phyloP scores from a whole-genome alignment of 2,888 invertebrate genomes.

The Myopa tessellatipennis region DNA sequence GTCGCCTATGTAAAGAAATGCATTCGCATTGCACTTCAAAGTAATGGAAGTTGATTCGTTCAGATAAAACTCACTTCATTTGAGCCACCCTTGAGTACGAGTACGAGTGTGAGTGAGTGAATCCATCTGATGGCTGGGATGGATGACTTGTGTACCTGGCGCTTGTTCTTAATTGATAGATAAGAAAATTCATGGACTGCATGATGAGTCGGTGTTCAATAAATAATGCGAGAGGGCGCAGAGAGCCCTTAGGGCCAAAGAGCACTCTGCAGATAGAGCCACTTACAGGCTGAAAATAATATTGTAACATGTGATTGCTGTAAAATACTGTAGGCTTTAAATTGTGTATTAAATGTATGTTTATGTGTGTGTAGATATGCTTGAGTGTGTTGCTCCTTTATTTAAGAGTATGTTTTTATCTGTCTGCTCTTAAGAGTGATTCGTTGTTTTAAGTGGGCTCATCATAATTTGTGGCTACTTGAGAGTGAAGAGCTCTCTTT shows the following conservation, averaged over 20 bases:
- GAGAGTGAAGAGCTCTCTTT: neutral
- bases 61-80: neutral
- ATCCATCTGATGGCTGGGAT: neutral
- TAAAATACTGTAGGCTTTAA: too few species aligned
- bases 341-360: too few species aligned
- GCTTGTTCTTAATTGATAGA: conserved; percentile 8
- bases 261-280: neutral
- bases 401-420: neutral
- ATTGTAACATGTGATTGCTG: neutral
- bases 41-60: neutral
- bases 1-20: too few species aligned
- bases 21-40: too few species aligned
- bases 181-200: neutral
- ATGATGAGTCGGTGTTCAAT: conserved; percentile 10
- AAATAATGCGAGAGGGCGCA: neutral
- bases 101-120: neutral
- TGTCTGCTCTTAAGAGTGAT: neutral
- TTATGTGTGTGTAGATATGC: too few species aligned
- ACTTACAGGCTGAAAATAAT: neutral
- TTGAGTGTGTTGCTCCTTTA: too few species aligned
- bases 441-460: conserved; percentile 4
- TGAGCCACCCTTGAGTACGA: neutral
- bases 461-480: conserved; percentile 3
- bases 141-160: conserved; percentile 6
- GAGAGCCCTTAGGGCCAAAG: neutral